These are phyloP conservation scores for Dermochelys coriacea DNA, from an alignment of 2,797 vertebrate genomes.

Conservation along the genomic window DNA sequence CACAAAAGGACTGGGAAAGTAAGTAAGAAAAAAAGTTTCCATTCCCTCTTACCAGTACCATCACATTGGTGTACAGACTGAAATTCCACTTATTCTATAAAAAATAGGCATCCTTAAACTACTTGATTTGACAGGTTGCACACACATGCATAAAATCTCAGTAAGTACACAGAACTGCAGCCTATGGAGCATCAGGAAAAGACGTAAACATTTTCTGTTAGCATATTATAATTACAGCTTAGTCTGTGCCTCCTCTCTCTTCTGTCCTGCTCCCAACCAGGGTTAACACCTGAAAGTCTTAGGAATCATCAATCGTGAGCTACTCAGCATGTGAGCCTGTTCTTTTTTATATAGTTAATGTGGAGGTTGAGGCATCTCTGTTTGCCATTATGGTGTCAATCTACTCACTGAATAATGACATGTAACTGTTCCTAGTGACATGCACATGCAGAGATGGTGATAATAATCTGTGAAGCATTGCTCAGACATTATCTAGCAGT, in stretches of 20 bases:
- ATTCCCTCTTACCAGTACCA: not conserved
- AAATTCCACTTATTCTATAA: not conserved
- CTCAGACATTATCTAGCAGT: too few relatives aligned
- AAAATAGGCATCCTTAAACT: not conserved
- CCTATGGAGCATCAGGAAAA: rapidly evolving
- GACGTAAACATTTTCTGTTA: not conserved
- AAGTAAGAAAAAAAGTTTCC: not conserved
- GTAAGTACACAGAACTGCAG: rapidly evolving
- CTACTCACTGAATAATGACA: rapidly evolving
- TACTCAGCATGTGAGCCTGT: not conserved
- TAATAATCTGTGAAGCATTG: not conserved
- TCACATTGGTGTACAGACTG: not conserved
- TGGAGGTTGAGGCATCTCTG: not conserved
- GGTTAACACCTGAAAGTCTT: not conserved
- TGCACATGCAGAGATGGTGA: not conserved
- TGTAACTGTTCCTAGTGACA: too few relatives aligned
- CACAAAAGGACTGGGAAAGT: not conserved
- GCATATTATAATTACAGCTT: rapidly evolving
- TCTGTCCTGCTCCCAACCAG: not conserved
- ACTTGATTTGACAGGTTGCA: not conserved
- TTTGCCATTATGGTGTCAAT: not conserved
- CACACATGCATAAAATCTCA: not conserved
- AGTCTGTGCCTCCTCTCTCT: not conserved
- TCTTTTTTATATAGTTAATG: not conserved
- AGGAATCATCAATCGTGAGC: not conserved